Percentiles rank a stretch among this genome's conserved stretches.
Conservation (phyloP, 2,113 vertebrate species). For the Alouatta palliata region DNA sequence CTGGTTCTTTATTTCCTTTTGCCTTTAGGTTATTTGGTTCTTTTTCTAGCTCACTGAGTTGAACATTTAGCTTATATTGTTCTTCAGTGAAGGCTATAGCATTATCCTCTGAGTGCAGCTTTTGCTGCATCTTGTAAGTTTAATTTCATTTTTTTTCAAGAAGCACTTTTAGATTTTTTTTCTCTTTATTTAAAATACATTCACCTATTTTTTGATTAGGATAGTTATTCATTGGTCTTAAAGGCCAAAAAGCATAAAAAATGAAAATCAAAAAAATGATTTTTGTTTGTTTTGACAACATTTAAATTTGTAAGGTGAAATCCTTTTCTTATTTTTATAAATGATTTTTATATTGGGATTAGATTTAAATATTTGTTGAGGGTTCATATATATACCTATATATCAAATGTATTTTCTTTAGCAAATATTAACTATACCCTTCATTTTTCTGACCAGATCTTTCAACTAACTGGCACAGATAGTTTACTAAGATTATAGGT, state of each 20-base stretch:
- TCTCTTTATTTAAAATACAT: background rate
- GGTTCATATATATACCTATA: background rate
- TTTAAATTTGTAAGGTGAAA: background rate
- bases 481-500: background rate
- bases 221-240: background rate
- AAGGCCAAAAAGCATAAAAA: background rate
- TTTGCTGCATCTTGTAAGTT: background rate
- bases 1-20: background rate
- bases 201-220: background rate
- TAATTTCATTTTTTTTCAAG: conserved; percentile 13
- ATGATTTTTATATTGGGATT: background rate
- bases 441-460: background rate
- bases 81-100: background rate
- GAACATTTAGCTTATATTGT: background rate
- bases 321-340: background rate
- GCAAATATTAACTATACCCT: background rate
- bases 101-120: background rate
- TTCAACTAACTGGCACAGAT: background rate
- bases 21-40: background rate
- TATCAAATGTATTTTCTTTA: background rate
- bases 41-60: background rate
- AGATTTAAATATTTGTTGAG: background rate
- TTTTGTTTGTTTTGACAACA: background rate
- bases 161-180: background rate
- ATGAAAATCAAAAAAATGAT: background rate